Conservation (phyloP, 2,888 invertebrate genomes). For the Ichneumoninae sp. region DNA sequence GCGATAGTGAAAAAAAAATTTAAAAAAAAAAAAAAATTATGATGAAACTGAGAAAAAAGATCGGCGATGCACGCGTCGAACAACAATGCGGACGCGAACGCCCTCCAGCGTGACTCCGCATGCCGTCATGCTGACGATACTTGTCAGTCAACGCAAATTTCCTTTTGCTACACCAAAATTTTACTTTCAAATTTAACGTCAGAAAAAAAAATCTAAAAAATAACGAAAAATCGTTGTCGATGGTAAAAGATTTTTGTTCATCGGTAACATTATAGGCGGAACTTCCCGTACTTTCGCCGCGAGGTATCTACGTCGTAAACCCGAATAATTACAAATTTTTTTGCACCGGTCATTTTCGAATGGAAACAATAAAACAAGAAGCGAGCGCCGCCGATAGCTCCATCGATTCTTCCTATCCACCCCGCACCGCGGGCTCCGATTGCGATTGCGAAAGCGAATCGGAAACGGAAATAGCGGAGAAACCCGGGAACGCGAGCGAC, state of each 20-base stretch:
- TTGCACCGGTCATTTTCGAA: neutral
- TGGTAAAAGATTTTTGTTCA: too few species aligned
- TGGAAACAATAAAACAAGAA: neutral
- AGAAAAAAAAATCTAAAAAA: too few species aligned
- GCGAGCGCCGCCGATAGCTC: neutral
- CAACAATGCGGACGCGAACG: neutral
- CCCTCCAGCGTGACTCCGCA: too few species aligned
- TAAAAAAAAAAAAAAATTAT: neutral
- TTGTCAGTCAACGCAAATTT: neutral
- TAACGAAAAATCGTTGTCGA: too few species aligned
- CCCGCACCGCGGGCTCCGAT: neutral
- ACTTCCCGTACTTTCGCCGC: neutral
- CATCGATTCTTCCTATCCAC: neutral
- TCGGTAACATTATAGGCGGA: neutral
- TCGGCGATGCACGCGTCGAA: neutral
- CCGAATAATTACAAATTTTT: neutral
- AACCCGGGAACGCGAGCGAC: neutral
- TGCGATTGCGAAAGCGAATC: neutral
- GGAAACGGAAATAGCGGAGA: neutral
- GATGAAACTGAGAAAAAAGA: neutral
- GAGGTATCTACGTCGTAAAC: too few species aligned
- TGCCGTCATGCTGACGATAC: too few species aligned
- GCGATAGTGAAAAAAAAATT: conserved; percentile 3
- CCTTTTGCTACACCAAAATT: neutral
- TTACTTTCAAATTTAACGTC: neutral